Percentiles rank a stretch among this genome's conserved stretches.
Conservation (phyloP, 2,888 invertebrate species). For the Syritta pipiens region DNA sequence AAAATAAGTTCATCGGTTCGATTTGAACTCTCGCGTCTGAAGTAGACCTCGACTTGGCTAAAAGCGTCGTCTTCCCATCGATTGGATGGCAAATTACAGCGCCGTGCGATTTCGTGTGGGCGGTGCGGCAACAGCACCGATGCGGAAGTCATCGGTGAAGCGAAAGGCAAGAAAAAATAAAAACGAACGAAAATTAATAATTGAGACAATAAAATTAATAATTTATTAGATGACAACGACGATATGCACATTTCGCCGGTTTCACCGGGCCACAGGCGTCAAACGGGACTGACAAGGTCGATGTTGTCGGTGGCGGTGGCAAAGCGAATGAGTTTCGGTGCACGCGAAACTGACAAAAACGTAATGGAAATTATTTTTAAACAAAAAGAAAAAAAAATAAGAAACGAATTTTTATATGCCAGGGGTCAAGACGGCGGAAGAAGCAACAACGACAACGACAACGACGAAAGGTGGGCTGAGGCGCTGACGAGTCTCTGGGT, state of each 20-base stretch:
- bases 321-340: not conserved
- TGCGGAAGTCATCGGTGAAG: conserved; percentile 42
- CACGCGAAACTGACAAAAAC: conserved; percentile 17
- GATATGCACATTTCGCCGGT: conserved; percentile 32
- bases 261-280: conserved; percentile 15
- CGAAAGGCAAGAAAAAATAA: conserved; percentile 6
- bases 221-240: conserved; percentile 38
- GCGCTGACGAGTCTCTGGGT: not conserved
- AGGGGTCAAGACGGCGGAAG: conserved; percentile 28
- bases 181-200: conserved; percentile 13
- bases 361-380: conserved; percentile 6
- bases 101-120: conserved; percentile 44
- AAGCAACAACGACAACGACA: not conserved
- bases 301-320: not conserved
- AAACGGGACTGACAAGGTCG: conserved; percentile 51
- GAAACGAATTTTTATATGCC: too few relatives aligned
- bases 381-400: too few relatives aligned
- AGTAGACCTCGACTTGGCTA: not conserved
- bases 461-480: not conserved
- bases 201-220: conserved; percentile 50
- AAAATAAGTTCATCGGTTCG: conserved; percentile 53
- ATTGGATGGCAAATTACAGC: conserved; percentile 37
- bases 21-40: conserved; percentile 25
- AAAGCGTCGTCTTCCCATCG: conserved; percentile 16
- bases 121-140: too few relatives aligned